Evolutionary conservation across 2,888 invertebrate genomes (phyloP).

Genomic region (Diplolepis rosae): DNA sequence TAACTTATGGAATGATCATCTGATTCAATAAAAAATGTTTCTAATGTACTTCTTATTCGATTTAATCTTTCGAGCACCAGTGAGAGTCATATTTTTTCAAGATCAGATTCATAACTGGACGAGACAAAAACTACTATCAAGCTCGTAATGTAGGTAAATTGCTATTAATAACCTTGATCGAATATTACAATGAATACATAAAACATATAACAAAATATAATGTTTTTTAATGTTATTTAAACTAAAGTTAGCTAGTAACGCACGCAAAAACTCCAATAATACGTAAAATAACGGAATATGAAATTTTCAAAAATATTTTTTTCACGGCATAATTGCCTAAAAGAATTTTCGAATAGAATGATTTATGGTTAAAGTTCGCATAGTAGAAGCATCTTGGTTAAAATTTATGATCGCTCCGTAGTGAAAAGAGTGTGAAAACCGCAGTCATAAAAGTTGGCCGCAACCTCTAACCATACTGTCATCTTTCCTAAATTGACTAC

Average conservation of each 20-base stretch:
- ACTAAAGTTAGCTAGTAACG: neutral
- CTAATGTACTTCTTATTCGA: slow-evolving; percentile 1
- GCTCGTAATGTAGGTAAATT: slow-evolving; percentile 11
- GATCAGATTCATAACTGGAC: slow-evolving; percentile 10
- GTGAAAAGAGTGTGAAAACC: slow-evolving; percentile 37
- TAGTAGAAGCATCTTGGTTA: neutral
- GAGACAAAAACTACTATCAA: slow-evolving; percentile 14
- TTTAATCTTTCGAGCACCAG: neutral
- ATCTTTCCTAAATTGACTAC: slow-evolving; percentile 13
- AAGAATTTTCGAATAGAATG: neutral
- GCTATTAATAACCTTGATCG: slow-evolving; percentile 4
- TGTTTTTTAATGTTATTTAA: too few relatives aligned
- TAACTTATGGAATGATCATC: neutral
- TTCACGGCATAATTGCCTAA: neutral
- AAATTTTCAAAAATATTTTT: neutral
- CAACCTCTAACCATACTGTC: slow-evolving; percentile 39
- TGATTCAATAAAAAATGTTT: slow-evolving; percentile 9
- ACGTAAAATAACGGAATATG: too few relatives aligned
- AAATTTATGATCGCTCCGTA: slow-evolving; percentile 37
- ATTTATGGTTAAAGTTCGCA: neutral
- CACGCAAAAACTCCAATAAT: too few relatives aligned
- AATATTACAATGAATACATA: neutral
- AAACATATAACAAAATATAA: too few relatives aligned
- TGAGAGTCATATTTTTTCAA: neutral
- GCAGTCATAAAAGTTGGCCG: slow-evolving; percentile 44